phyloP scores from a whole-genome alignment of 2,797 vertebrate genomes.

The Pagetopsis macropterus region DNA sequence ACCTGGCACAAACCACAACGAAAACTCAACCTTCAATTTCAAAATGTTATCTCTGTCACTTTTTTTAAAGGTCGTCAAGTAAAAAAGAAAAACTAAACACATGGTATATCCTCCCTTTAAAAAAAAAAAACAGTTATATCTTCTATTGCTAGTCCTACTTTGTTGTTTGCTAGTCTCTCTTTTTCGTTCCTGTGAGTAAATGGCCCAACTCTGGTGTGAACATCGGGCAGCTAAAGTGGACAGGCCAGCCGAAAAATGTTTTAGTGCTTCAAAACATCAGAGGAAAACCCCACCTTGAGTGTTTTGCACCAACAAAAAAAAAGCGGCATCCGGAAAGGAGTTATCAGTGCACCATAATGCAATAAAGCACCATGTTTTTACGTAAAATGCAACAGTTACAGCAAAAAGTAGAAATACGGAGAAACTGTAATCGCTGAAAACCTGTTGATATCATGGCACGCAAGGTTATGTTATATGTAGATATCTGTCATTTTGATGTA shows the following conservation, averaged over 20 bases:
- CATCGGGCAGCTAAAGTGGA: slow-evolving; percentile 11
- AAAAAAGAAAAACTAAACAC: no score
- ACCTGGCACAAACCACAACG: neutral
- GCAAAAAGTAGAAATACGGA: neutral
- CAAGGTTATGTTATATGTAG: neutral
- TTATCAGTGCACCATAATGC: slow-evolving; percentile 8
- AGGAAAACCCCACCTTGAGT: slow-evolving; percentile 32
- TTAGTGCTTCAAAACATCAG: slow-evolving; percentile 22
- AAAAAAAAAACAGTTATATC: neutral
- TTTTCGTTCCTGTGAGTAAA: slow-evolving; percentile 1
- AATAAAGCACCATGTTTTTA: slow-evolving; percentile 40
- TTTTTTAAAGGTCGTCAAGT: no score
- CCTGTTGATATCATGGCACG: neutral
- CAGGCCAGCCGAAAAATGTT: slow-evolving; percentile 15
- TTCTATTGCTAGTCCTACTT: neutral
- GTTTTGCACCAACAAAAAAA: slow-evolving; percentile 10
- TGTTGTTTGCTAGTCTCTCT: neutral
- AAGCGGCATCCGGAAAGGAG: slow-evolving; percentile 9
- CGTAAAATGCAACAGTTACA: neutral
- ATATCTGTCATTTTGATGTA: slow-evolving; percentile 26
- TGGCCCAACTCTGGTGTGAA: slow-evolving; percentile 1
- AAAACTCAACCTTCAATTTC: neutral
- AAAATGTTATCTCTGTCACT: no score
- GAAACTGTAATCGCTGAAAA: neutral
- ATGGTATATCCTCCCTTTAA: neutral